Conservation (phyloP, 2,888 invertebrate genomes). For the Teinopalpus imperialis region DNA sequence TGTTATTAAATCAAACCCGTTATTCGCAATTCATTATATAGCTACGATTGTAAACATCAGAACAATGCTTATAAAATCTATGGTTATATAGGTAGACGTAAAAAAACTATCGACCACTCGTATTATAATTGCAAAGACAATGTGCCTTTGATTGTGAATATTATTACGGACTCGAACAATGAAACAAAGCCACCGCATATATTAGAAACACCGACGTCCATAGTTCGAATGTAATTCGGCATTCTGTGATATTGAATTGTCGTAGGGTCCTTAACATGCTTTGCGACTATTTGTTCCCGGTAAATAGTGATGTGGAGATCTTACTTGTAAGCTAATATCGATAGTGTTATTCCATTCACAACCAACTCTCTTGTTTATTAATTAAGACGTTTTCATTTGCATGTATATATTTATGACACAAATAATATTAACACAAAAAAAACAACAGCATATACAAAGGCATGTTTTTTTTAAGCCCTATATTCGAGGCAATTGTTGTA, state of each 20-base stretch:
- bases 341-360: too few relatives aligned
- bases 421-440: too few relatives aligned
- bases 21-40: too few relatives aligned
- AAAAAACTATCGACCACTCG: neutral
- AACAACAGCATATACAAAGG: too few relatives aligned
- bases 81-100: too few relatives aligned
- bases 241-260: slow-evolving; percentile 25
- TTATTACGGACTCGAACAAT: slow-evolving; percentile 16
- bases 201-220: neutral
- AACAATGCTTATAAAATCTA: too few relatives aligned
- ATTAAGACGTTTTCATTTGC: neutral
- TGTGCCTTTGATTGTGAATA: neutral
- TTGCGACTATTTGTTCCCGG: slow-evolving; percentile 12
- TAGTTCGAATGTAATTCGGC: slow-evolving; percentile 18
- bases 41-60: too few relatives aligned
- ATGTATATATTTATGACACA: too few relatives aligned
- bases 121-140: neutral
- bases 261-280: slow-evolving; percentile 16
- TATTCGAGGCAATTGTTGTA: too few relatives aligned
- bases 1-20: too few relatives aligned
- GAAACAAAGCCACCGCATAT: slow-evolving; percentile 19
- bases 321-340: neutral
- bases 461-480: too few relatives aligned
- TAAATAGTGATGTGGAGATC: neutral
- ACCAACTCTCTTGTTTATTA: neutral